phyloP scores from a whole-genome alignment of 2,797 vertebrate species.

The Scarus forsteni region DNA sequence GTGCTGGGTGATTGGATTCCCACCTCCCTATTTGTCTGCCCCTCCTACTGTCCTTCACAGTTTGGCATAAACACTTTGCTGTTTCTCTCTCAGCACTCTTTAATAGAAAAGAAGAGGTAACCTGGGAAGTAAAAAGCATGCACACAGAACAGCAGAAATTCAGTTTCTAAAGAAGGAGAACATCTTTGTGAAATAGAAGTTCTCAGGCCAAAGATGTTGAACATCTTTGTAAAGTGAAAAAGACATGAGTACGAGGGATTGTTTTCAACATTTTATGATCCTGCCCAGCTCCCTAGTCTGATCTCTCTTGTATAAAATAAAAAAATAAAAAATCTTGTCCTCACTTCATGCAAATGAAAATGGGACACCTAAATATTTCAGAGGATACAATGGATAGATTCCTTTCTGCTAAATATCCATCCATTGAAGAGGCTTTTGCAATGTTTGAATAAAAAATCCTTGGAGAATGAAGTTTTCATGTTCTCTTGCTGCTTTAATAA shows the following conservation, averaged over 20 bases:
- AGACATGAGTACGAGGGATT: slow-evolving; percentile 25
- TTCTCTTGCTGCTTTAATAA: slow-evolving; percentile 85
- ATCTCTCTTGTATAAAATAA: slow-evolving; percentile 21
- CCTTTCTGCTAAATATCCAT: slow-evolving; percentile 73
- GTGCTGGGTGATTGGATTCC: slow-evolving; percentile 80
- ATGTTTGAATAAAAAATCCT: slow-evolving; percentile 82
- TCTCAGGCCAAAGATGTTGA: slow-evolving; percentile 7
- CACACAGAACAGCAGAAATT: slow-evolving; percentile 8
- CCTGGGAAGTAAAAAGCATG: slow-evolving; percentile 41
- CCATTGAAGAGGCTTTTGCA: slow-evolving; percentile 55
- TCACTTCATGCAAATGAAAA: slow-evolving; percentile 56
- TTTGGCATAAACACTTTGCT: slow-evolving; percentile 71
- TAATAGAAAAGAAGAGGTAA: slow-evolving; percentile 49
- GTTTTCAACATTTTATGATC: slow-evolving; percentile 44
- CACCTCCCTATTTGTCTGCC: slow-evolving; percentile 71
- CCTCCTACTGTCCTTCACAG: slow-evolving; percentile 79
- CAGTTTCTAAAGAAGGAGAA: slow-evolving; percentile 6
- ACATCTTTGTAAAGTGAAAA: slow-evolving; percentile 39
- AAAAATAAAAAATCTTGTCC: slow-evolving; percentile 29
- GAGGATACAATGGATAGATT: slow-evolving; percentile 73
- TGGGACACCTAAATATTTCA: slow-evolving; percentile 72
- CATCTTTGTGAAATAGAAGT: slow-evolving; percentile 25
- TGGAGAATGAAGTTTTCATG: slow-evolving; percentile 81
- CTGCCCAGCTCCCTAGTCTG: slow-evolving; percentile 22
- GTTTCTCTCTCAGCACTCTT: slow-evolving; percentile 32